These are phyloP conservation scores for Enteromius afrohamiltoni DNA, from an alignment of 2,797 vertebrate species.

Conservation along the genomic window DNA sequence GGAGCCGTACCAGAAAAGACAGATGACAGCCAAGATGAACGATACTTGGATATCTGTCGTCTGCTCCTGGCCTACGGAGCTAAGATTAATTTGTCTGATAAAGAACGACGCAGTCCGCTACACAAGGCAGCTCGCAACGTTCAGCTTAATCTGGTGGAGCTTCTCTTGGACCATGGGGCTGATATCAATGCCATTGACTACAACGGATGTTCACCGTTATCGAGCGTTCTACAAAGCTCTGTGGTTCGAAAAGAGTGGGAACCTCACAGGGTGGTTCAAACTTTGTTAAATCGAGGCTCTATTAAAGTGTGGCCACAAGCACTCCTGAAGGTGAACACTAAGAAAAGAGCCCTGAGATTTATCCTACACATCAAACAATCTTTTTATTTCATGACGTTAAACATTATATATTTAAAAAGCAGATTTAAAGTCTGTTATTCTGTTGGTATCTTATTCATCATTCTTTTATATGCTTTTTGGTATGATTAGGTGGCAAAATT, in stretches of 20 bases:
- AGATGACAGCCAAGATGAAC: slow-evolving; percentile 31
- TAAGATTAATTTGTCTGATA: slow-evolving; percentile 63
- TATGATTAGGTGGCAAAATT: background rate
- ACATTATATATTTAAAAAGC: background rate
- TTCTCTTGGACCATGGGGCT: slow-evolving; percentile 69
- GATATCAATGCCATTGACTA: slow-evolving; percentile 76
- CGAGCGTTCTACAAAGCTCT: slow-evolving; percentile 66
- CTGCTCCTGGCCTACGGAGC: slow-evolving; percentile 68
- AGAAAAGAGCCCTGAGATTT: background rate
- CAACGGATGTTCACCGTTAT: slow-evolving; percentile 71
- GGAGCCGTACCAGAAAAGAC: background rate
- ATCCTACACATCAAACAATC: background rate
- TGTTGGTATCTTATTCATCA: background rate
- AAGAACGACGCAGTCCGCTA: slow-evolving; percentile 71
- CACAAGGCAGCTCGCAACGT: slow-evolving; percentile 75
- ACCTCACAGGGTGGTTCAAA: slow-evolving; percentile 67
- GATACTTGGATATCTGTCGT: slow-evolving; percentile 67
- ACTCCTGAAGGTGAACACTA: slow-evolving; percentile 71
- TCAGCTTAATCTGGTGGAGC: slow-evolving; percentile 61
- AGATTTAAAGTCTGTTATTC: background rate
- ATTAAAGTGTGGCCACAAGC: slow-evolving; percentile 74
- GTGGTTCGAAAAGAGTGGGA: slow-evolving; percentile 52
- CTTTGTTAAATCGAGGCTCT: slow-evolving; percentile 78
- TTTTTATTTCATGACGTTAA: background rate
- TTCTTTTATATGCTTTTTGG: background rate